Evolutionary conservation across 2,888 invertebrate species (phyloP), one percentile per base, ranked within the genome.

Genomic region (Cantharis rufa): DNA sequence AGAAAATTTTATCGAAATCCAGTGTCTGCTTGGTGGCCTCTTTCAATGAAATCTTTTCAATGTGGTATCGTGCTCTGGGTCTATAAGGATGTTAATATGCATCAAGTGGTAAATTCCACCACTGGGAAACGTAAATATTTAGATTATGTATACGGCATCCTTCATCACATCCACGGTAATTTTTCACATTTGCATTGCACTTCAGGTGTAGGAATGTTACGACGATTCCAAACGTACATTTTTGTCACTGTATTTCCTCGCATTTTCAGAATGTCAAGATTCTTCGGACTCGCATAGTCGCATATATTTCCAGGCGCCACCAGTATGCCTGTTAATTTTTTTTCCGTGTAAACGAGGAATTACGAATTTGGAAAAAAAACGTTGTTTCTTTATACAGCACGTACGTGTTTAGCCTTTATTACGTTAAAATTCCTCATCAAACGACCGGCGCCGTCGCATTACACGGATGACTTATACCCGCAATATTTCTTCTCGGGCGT

Each of bases 251-350:
- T 64, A 64, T 64, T 10, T 10, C 11, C 16, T 15, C 10, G 10
- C 7, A 13, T 18, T 21, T 9, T 11, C 24, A 62, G 27, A 62
- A 71, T 71, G 71, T 62, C 62, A 15, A 15, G 70, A 13, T 71
- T 71, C n/a, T 71, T 62, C 62, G 62, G 18, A 28, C 18, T 48
- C 11, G 15, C 70, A 15, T 48, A 16, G n/a, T 70, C 64, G 7
- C 64, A n/a, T n/a, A n/a, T n/a, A n/a, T n/a, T n/a, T n/a, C 64
- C 64, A 66, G 64, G 64, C 64, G 64, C 64, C 64, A 66, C 64
- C 21, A 48, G 13, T 64, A 21, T 28, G 27, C 18, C 21, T 64
- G 13, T 63, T 10, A 7, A 13, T 18, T 21, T 64, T 27, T n/a
- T 15, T 64, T 64, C 13, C n/a, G 1, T n/a, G 4, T 21, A 16